Evolutionary conservation across 2,113 vertebrate species (phyloP).

Genomic region (Athene noctua): DNA sequence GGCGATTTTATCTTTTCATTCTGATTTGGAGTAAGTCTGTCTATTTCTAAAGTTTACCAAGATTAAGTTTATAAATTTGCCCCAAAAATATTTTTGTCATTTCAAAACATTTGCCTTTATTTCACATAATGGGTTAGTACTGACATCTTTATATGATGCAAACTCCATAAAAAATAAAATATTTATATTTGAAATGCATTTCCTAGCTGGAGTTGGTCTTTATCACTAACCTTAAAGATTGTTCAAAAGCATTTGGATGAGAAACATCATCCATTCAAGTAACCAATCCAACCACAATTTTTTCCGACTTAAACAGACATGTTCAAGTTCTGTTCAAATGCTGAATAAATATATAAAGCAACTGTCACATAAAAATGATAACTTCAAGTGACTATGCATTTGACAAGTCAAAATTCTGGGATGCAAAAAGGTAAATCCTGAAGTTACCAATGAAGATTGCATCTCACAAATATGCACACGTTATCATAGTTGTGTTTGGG

Average conservation of each 20-base stretch:
- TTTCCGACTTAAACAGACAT: background rate
- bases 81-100: background rate
- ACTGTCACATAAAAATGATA: background rate
- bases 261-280: background rate
- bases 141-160: background rate
- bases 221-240: background rate
- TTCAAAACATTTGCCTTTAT: background rate
- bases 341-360: background rate
- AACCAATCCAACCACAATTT: background rate
- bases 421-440: background rate
- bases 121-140: background rate
- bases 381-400: background rate
- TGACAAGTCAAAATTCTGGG: background rate
- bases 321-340: background rate
- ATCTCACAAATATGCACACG: background rate
- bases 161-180: background rate
- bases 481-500: background rate
- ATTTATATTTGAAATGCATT: background rate
- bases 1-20: background rate
- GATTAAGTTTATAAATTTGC: background rate
- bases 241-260: background rate
- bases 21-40: background rate
- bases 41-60: background rate
- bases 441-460: background rate
- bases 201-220: background rate